phyloP scores from a whole-genome alignment of 1,140 invertebrate genomes.

The Orchesella cincta region DNA sequence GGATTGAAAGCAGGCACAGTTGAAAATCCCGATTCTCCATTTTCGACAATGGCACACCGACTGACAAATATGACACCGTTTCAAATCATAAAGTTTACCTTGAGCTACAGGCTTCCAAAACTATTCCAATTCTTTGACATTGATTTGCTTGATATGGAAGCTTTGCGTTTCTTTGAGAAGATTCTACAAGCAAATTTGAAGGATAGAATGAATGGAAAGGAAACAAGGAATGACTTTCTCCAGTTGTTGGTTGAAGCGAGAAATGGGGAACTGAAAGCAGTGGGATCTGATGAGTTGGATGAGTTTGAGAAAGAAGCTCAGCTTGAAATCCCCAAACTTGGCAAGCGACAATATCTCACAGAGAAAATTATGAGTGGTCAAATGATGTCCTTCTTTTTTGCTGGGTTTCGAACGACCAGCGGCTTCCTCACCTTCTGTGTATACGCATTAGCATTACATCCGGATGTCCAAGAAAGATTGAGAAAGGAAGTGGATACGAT shows the following conservation, averaged over 20 bases:
- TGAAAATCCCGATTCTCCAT: not conserved
- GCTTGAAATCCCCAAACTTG: not conserved
- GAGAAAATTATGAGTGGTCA: not conserved
- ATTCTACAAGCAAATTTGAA: not conserved
- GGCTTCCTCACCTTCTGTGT: constrained; percentile 1
- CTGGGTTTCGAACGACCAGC: constrained; percentile 26
- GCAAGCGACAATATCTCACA: not conserved
- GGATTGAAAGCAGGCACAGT: not conserved
- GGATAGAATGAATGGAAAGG: not conserved
- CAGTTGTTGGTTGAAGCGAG: constrained; percentile 3
- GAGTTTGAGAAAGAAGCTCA: not conserved
- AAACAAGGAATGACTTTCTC: not conserved
- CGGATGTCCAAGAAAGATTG: constrained; percentile 33
- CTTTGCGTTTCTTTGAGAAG: not conserved
- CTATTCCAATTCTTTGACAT: constrained; percentile 8
- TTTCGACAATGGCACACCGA: not conserved
- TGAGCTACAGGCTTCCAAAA: constrained; percentile 8
- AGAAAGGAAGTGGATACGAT: not conserved
- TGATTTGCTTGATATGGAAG: constrained; percentile 7
- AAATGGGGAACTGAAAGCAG: not conserved
- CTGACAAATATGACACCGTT: not conserved
- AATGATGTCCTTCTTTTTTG: not conserved
- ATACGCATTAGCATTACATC: constrained; percentile 31
- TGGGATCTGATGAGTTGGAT: not conserved
- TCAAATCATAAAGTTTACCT: not conserved